A percentile compares a stretch with the other conserved stretches of the same genome.
phyloP scores from a whole-genome alignment of 2,797 vertebrate genomes.

The Sebastes itinus region DNA sequence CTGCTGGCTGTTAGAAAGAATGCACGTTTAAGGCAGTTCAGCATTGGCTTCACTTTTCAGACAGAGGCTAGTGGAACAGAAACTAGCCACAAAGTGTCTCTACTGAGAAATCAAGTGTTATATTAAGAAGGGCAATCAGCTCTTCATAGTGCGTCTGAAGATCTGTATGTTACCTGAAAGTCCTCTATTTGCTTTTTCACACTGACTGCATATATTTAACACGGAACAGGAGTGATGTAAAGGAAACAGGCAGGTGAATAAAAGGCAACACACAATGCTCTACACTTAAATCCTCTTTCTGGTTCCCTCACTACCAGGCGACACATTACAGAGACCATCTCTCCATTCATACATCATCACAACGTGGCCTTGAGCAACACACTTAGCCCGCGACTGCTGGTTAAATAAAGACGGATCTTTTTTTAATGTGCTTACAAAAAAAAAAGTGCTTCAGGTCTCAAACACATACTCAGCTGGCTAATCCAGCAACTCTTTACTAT shows the following conservation, averaged over 20 bases:
- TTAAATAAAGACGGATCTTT: slow-evolving; percentile 37
- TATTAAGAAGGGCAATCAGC: not conserved
- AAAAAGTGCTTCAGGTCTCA: not conserved
- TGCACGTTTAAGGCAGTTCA: too few species aligned
- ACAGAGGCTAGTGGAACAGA: not conserved
- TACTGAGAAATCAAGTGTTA: not conserved
- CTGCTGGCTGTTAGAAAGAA: too few species aligned
- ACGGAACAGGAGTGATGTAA: not conserved
- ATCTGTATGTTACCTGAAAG: not conserved
- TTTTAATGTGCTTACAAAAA: slow-evolving; percentile 15
- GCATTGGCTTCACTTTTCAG: too few species aligned
- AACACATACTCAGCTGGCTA: not conserved
- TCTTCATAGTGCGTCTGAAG: not conserved
- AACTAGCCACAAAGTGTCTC: not conserved
- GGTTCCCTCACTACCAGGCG: not conserved
- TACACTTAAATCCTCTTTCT: not conserved
- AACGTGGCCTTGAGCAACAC: slow-evolving; percentile 35
- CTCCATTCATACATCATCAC: slow-evolving; percentile 28
- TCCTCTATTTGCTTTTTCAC: not conserved
- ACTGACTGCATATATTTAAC: not conserved
- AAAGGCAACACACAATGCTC: not conserved
- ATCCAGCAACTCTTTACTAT: slow-evolving; percentile 39
- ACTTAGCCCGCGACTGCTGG: not conserved
- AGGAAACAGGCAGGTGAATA: not conserved
- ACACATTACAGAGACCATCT: slow-evolving; percentile 3